Percentiles rank a stretch among this genome's conserved stretches.
These are phyloP conservation scores for Drosophila bipectinata DNA, from an alignment of 1,140 invertebrate species.

Conservation along the genomic window DNA sequence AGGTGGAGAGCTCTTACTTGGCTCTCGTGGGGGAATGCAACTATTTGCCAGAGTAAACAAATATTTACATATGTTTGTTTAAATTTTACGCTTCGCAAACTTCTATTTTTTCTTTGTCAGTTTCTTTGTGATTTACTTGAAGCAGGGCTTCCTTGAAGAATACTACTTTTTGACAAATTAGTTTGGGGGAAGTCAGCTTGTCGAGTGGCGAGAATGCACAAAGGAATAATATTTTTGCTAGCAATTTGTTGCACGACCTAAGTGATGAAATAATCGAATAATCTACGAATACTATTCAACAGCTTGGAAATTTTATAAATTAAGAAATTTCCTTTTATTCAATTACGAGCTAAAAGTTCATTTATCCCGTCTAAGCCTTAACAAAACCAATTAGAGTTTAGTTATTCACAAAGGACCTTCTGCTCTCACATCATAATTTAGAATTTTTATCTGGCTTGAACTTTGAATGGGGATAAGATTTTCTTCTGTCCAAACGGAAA, in stretches of 20 bases:
- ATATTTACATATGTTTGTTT: slow-evolving; percentile 64
- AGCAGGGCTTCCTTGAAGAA: slow-evolving; percentile 17
- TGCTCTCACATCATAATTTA: slow-evolving; percentile 16
- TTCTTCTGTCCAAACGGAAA: slow-evolving; percentile 45
- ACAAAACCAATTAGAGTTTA: slow-evolving; percentile 16
- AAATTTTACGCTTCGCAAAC: slow-evolving; percentile 38
- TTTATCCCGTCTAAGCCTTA: slow-evolving; percentile 11
- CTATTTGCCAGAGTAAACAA: slow-evolving; percentile 45
- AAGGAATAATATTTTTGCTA: slow-evolving; percentile 15
- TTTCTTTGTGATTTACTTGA: slow-evolving; percentile 46
- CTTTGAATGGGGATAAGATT: slow-evolving; percentile 4
- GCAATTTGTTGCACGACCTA: slow-evolving; percentile 2
- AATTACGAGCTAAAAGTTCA: slow-evolving; percentile 21
- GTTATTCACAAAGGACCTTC: background rate
- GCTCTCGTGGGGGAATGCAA: slow-evolving; percentile 25
- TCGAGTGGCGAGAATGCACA: slow-evolving; percentile 13
- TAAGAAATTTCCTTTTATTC: slow-evolving; percentile 2
- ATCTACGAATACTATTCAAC: background rate
- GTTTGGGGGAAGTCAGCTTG: slow-evolving; percentile 25
- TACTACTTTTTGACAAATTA: slow-evolving; percentile 52
- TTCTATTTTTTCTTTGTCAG: slow-evolving; percentile 22
- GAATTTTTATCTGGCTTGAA: slow-evolving; percentile 11
- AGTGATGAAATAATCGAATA: slow-evolving; percentile 22
- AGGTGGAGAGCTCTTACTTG: slow-evolving; percentile 12
- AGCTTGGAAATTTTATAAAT: background rate